Evolutionary conservation across 2,888 invertebrate species (phyloP).

Genomic region (Chloroclysta siterata): DNA sequence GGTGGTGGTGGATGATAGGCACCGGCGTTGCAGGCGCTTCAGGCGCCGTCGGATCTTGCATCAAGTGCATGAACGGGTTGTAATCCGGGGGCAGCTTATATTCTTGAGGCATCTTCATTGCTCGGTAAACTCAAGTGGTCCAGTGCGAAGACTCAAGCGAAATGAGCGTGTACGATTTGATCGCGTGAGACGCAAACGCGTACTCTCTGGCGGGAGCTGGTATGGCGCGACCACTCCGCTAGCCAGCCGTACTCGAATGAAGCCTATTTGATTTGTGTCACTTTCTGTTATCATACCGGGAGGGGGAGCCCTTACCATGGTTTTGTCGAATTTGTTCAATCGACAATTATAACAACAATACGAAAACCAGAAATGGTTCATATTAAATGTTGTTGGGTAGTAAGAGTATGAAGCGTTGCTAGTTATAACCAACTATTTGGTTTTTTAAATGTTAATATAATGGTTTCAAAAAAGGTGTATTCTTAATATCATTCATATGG

Average conservation of each 20-base stretch:
- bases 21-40: too few relatives aligned
- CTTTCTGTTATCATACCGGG: background rate
- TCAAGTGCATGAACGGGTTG: background rate
- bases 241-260: constrained; percentile 15
- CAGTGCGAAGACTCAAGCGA: too few relatives aligned
- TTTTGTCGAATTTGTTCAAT: background rate
- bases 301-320: constrained; percentile 6
- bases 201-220: background rate
- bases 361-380: background rate
- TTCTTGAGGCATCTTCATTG: background rate
- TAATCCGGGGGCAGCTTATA: background rate
- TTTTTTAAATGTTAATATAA: too few relatives aligned
- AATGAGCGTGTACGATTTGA: too few relatives aligned
- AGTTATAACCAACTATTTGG: background rate
- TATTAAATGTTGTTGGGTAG: background rate
- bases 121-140: too few relatives aligned
- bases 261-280: background rate
- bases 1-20: background rate
- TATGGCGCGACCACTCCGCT: constrained; percentile 12
- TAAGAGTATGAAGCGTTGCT: background rate
- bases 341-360: background rate
- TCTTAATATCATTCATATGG: too few relatives aligned
- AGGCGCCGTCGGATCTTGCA: too few relatives aligned
- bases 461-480: too few relatives aligned
- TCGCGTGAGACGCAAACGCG: background rate